Evolutionary conservation across 2,797 vertebrate genomes (phyloP), one percentile per base, ranked within the genome.

Genomic region (Thalassophryne amazonica): DNA sequence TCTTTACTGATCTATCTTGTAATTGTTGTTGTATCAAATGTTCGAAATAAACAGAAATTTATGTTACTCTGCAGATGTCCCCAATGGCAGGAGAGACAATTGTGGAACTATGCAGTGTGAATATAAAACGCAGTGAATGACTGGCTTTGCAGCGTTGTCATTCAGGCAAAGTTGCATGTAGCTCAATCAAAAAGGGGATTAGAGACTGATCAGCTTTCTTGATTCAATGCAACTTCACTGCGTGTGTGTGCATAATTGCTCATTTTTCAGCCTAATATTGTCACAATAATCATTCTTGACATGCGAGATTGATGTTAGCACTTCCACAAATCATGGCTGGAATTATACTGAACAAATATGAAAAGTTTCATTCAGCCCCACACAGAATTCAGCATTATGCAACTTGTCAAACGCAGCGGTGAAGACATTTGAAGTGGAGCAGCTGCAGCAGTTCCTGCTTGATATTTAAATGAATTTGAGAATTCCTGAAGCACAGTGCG

Each of bases 121-220:
- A 70, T 76, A 63, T 55, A 69, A 59, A 76, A 27, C 39, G 40
- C 47, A 38, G 43, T 1, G 9, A 35, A 46, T 43, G 48, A 64
- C 48, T 60, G 21, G 33, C 33, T 72, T 21, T 57, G 43, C 28
- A 12, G 40, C 47, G 52, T 40, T 72, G 58, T 52, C 55, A 64
- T 53, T 56, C 51, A 56, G 36, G 27, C 24, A 38, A 43, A 52
- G 31, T 34, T 56, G 50, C 54, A 42, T 55, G 42, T 29, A 32
- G 32, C 38, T 47, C 35, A 39, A 47, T 64, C 40, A 61, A 47
- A 55, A 30, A 32, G 35, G 65, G 11, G 45, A 56, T 67, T 50
- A 55, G 54, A 36, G 64, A 37, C 64, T 49, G 47, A 58, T 31
- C 35, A 34, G 14, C 14, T 24, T 14, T 41, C 17, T 43, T 15